Evolutionary conservation across 2,113 vertebrate species (phyloP).

Genomic region (Anser brachyrhynchus): DNA sequence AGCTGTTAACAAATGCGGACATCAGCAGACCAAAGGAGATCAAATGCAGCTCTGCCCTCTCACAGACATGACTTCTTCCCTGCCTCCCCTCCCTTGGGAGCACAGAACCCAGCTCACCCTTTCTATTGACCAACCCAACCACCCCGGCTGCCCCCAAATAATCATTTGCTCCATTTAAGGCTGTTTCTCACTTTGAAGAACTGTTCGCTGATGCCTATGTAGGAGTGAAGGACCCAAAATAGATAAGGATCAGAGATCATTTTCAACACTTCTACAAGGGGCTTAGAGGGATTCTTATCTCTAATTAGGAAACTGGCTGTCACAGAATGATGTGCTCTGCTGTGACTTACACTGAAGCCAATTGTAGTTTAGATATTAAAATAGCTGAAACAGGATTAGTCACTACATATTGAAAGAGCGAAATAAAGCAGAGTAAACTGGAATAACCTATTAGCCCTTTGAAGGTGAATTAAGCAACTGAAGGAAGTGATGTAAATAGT

Average conservation of each 20-base stretch:
- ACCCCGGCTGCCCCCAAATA: background rate
- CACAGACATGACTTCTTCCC: background rate
- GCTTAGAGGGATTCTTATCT: conserved; percentile 40
- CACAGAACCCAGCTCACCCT: background rate
- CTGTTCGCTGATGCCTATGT: background rate
- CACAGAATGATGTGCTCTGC: conserved; percentile 9
- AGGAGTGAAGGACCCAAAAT: conserved; percentile 44
- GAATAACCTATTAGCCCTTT: background rate
- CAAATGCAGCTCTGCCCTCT: background rate
- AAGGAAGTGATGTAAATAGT: conserved; percentile 3
- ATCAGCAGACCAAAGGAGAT: background rate
- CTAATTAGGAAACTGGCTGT: conserved; percentile 54
- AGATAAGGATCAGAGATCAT: conserved; percentile 55
- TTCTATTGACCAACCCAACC: background rate
- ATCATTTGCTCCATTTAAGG: background rate
- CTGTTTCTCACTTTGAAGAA: conserved; percentile 6
- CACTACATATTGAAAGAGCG: conserved; percentile 11
- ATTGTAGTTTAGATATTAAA: conserved; percentile 38
- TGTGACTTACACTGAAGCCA: background rate
- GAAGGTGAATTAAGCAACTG: conserved; percentile 11
- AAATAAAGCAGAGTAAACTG: conserved; percentile 30
- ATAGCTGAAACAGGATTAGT: conserved; percentile 47
- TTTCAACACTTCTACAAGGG: conserved; percentile 43
- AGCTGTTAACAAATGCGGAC: background rate
- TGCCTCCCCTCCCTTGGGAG: background rate